Base-by-base conservation (phyloP, 1,140 invertebrate species). In the Calliphora vicina region DNA sequence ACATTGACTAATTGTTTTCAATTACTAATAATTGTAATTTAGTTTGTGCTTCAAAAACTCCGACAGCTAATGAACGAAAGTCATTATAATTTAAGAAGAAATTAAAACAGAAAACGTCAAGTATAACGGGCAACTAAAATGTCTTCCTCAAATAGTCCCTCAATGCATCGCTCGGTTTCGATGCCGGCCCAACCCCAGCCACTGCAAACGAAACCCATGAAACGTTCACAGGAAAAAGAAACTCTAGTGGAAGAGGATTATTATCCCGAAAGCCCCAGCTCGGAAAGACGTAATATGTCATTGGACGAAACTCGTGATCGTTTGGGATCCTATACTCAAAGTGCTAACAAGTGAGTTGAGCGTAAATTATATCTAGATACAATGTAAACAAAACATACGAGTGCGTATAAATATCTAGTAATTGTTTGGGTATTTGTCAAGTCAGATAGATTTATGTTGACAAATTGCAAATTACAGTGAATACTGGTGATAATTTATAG, bases 151-250 rank as follows among this genome's bases (percentile, higher is more conserved):
- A 43, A 81, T 73, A 81, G 45, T 50, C 29, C 43, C 72, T 25
- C 71, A 25, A 89, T 90, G 85, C 88, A 85, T 74, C 89, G 89
- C 17, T 90, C 88, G 9, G 85, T 85, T 5, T 90, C 89, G 78
- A 89, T 90, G 88, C 89, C 89, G 9, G 89, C 89, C 1, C 87
- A 90, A 71, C 89, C 89, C 15, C 87, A 86, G 76, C 87, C 86
- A 5, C 20, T 89, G 25, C 86, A 89, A 85, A 81, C 86, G 27
- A 85, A 86, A 74, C 85, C 88, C 0, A 71, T 90, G 78, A 82
- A 88, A 20, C 85, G 89, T 29, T 89, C 88, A 0, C 85, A 86
- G 15, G 88, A 90, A 72, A 90, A 90, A 84, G 89, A 90, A 81
- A 86, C 84, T 17, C 85, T 90, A 20, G 86, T 89, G 57, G 88